Percentiles rank a stretch among this genome's conserved stretches.
phyloP scores from a whole-genome alignment of 2,888 invertebrate genomes.

The Tetragnatha montana region DNA sequence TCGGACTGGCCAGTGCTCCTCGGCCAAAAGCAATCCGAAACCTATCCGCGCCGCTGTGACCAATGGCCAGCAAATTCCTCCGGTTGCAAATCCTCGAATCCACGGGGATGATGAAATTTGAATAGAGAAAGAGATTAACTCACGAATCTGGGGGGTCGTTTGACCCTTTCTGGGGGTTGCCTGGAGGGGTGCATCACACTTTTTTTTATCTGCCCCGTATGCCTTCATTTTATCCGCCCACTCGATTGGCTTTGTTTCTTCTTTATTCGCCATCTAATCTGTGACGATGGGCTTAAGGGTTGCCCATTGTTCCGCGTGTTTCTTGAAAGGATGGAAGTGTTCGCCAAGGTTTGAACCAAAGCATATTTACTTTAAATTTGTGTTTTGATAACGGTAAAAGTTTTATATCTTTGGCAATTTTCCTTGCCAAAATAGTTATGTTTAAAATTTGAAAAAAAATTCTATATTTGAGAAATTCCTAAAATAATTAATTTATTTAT shows the following conservation, averaged over 20 bases:
- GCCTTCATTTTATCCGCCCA: background rate
- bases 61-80: conserved; percentile 56
- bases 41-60: conserved; percentile 57
- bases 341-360: conserved; percentile 28
- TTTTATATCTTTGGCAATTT: no score
- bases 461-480: no score
- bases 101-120: conserved; percentile 51
- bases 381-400: no score
- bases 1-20: conserved; percentile 43
- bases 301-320: conserved; percentile 26
- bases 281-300: conserved; percentile 54
- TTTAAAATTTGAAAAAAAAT: no score
- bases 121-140: conserved; percentile 65
- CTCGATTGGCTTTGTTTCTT: background rate
- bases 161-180: conserved; percentile 58
- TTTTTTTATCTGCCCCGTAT: background rate
- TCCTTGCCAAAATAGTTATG: no score
- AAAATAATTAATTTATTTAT: no score
- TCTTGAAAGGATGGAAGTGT: background rate
- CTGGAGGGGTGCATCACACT: conserved; percentile 46
- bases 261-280: conserved; percentile 15
- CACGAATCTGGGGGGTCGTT: conserved; percentile 56
- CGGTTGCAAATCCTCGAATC: conserved; percentile 53
- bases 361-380: no score
- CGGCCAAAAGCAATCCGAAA: conserved; percentile 47